These are phyloP conservation scores for Danio albolineatus DNA, from an alignment of 2,797 vertebrate genomes.

Conservation along the genomic window DNA sequence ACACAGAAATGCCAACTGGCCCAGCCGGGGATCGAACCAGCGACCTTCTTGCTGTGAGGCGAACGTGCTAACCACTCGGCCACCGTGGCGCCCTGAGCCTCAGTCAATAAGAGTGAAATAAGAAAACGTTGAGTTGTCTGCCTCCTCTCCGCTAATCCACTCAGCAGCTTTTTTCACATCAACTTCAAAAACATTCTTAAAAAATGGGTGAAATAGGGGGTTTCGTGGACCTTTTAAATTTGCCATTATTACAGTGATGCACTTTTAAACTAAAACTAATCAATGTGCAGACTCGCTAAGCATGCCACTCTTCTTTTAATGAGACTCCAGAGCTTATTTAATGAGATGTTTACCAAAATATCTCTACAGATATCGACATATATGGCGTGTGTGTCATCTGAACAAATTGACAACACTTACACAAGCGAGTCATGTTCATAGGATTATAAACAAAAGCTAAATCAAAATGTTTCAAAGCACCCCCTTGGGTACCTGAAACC, in stretches of 20 bases:
- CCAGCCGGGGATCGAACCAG: too few species aligned
- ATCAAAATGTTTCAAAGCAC: not conserved
- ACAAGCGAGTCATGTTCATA: not conserved
- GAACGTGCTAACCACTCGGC: too few species aligned
- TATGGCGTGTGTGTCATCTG: not conserved
- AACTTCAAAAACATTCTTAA: too few species aligned
- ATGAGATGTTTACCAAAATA: constrained; percentile 4
- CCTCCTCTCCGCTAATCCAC: too few species aligned
- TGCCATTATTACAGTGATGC: not conserved
- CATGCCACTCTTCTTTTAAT: not conserved
- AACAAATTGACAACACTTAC: not conserved
- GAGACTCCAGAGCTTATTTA: constrained; percentile 10
- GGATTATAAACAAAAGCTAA: not conserved
- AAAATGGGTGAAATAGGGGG: too few species aligned
- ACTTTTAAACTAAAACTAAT: not conserved
- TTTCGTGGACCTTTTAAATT: not conserved
- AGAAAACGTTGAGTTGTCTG: too few species aligned
- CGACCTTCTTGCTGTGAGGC: too few species aligned
- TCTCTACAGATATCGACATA: not conserved
- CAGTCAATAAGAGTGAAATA: too few species aligned
- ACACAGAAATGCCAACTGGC: too few species aligned
- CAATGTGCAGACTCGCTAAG: not conserved
- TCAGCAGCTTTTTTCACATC: too few species aligned
- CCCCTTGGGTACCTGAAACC: not conserved
- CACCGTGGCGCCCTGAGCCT: too few species aligned